Evolutionary conservation across 2,888 invertebrate species (phyloP).

Genomic region (Colostygia pectinataria): DNA sequence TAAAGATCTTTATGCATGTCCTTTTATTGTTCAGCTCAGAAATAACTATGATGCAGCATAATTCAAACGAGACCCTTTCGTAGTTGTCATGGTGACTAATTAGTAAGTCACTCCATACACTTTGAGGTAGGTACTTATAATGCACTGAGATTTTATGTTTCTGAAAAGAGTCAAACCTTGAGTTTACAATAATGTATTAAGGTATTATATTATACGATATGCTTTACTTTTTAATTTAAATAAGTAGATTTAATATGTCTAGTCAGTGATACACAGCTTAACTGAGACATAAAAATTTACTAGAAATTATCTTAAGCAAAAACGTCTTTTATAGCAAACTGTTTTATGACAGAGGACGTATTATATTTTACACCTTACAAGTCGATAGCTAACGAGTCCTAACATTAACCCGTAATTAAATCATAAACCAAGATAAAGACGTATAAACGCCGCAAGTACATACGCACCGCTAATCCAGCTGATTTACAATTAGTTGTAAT

Average conservation of each 20-base stretch:
- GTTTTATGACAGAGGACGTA: conserved; percentile 58
- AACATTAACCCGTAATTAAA: conserved; percentile 73
- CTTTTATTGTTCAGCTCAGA: conserved; percentile 59
- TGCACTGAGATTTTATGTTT: neutral
- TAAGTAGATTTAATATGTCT: no score
- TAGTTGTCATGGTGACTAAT: conserved; percentile 30
- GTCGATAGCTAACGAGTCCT: conserved; percentile 56
- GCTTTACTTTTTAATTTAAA: no score
- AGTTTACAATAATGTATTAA: no score
- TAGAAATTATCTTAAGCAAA: no score
- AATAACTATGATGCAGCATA: conserved; percentile 63
- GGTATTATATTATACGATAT: no score
- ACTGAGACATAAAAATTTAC: no score
- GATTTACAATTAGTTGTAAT: conserved; percentile 78
- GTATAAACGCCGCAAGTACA: conserved; percentile 56
- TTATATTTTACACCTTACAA: conserved; percentile 60
- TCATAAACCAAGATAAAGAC: conserved; percentile 76
- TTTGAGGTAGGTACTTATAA: neutral
- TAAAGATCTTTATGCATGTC: conserved; percentile 60
- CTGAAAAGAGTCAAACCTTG: no score
- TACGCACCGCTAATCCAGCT: conserved; percentile 61
- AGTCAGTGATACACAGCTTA: no score
- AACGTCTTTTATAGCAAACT: no score
- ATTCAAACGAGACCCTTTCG: conserved; percentile 16
- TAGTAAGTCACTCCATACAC: conserved; percentile 7